Evolutionary conservation across 2,888 invertebrate species (phyloP).

Genomic region (Thymelicus sylvestris): DNA sequence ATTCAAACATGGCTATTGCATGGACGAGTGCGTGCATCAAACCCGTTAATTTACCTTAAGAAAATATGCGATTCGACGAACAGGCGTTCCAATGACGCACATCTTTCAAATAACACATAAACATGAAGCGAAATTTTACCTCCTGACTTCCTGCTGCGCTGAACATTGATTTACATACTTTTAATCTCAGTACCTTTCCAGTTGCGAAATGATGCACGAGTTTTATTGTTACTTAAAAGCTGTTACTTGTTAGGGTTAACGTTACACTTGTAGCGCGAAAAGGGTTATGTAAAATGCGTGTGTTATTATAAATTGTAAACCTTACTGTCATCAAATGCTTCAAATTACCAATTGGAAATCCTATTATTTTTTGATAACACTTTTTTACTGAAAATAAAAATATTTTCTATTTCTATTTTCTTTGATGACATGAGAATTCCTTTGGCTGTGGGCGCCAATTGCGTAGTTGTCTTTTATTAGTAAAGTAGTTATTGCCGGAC

Average conservation of each 20-base stretch:
- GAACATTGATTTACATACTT: slow-evolving; percentile 8
- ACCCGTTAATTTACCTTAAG: slow-evolving; percentile 33
- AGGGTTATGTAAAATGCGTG: no score
- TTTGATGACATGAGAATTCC: no score
- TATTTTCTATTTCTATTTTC: no score
- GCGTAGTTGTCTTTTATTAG: no score
- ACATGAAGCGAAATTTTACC: slow-evolving; percentile 24
- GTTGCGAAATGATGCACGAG: not conserved
- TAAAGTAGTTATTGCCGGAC: no score
- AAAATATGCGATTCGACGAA: slow-evolving; percentile 25
- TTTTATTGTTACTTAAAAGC: not conserved
- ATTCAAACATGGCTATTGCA: slow-evolving; percentile 15
- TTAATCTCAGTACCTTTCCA: slow-evolving; percentile 2
- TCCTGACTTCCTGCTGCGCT: slow-evolving; percentile 23
- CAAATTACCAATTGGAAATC: no score
- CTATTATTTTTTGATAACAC: no score
- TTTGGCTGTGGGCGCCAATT: no score
- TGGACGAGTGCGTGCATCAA: slow-evolving; percentile 27
- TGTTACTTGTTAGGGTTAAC: not conserved
- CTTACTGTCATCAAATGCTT: no score
- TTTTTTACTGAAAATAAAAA: no score
- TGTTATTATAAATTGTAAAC: no score
- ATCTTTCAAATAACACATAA: slow-evolving; percentile 25
- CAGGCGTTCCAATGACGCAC: slow-evolving; percentile 22
- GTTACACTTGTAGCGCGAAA: not conserved